Percentiles rank a stretch among this genome's conserved stretches.
These are phyloP conservation scores for Magallana ariakensis DNA, from an alignment of 1,140 invertebrate species.

Conservation along the genomic window DNA sequence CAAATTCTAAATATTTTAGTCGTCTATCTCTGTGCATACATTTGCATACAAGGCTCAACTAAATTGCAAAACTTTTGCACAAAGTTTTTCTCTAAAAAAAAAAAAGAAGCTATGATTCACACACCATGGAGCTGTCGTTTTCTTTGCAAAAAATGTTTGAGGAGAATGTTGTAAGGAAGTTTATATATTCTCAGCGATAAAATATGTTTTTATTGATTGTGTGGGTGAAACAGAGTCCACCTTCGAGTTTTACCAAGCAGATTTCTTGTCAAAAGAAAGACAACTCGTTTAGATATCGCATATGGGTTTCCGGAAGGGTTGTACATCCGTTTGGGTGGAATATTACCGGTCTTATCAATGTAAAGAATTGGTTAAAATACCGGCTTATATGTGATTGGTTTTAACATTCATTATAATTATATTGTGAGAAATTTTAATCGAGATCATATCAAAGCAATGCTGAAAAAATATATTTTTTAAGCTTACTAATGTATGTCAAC, in stretches of 20 bases:
- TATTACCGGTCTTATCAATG: too few relatives aligned
- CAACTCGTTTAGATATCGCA: neutral
- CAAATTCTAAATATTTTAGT: slow-evolving; percentile 21
- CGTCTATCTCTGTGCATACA: slow-evolving; percentile 36
- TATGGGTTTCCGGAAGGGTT: neutral
- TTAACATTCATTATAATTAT: neutral
- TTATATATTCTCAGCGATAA: neutral
- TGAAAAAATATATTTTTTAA: neutral
- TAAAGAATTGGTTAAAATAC: neutral
- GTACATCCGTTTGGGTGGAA: neutral
- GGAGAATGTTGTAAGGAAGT: neutral
- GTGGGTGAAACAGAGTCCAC: slow-evolving; percentile 1
- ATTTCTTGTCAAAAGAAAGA: neutral
- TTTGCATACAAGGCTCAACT: slow-evolving; percentile 17
- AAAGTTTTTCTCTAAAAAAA: slow-evolving; percentile 11
- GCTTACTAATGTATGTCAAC: neutral
- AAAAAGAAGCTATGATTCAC: neutral
- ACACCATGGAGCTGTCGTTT: neutral
- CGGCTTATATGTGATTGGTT: neutral
- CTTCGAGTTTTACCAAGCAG: neutral
- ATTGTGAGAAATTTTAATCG: neutral
- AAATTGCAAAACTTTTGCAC: slow-evolving; percentile 23
- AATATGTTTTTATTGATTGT: neutral
- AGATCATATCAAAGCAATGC: neutral
- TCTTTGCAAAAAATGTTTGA: neutral